Conservation (phyloP, 1,140 invertebrate species). For the Caenorhabditis briggsae region DNA sequence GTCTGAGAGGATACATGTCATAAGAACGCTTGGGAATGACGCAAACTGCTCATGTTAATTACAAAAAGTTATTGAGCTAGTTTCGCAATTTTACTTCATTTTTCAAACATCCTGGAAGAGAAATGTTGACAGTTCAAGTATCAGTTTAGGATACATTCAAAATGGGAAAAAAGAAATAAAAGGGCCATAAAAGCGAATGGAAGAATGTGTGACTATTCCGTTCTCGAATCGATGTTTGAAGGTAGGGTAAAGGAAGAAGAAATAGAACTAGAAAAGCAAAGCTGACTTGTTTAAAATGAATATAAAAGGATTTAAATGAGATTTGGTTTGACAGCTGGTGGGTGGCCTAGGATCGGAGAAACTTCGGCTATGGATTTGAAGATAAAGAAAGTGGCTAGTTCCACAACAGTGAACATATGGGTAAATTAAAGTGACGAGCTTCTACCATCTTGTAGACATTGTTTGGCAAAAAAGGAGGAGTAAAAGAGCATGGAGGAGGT, state of each 20-base stretch:
- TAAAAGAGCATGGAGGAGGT: not conserved
- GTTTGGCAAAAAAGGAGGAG: not conserved
- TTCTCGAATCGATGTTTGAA: conserved; percentile 15
- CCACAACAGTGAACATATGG: no score
- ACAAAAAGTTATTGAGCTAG: not conserved
- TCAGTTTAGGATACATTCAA: conserved; percentile 5
- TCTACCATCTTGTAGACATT: conserved; percentile 21
- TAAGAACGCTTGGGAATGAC: not conserved
- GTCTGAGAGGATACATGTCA: no score
- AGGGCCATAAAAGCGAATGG: conserved; percentile 18
- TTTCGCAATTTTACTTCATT: conserved; percentile 9
- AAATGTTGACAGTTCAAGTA: conserved; percentile 20
- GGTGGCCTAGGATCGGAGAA: no score
- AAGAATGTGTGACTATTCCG: conserved; percentile 27
- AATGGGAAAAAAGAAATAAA: conserved; percentile 13
- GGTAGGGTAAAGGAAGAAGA: not conserved
- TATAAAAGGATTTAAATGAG: not conserved
- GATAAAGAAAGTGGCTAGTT: no score
- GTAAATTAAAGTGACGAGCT: not conserved
- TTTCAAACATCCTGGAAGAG: not conserved
- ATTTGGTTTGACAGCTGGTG: no score
- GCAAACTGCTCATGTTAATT: not conserved
- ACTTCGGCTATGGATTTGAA: no score
- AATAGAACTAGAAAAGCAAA: not conserved
- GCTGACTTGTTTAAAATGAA: not conserved